A percentile compares a stretch with the other conserved stretches of the same genome.
phyloP scores from a whole-genome alignment of 2,888 invertebrate genomes.

The Hemistola chrysoprasaria region DNA sequence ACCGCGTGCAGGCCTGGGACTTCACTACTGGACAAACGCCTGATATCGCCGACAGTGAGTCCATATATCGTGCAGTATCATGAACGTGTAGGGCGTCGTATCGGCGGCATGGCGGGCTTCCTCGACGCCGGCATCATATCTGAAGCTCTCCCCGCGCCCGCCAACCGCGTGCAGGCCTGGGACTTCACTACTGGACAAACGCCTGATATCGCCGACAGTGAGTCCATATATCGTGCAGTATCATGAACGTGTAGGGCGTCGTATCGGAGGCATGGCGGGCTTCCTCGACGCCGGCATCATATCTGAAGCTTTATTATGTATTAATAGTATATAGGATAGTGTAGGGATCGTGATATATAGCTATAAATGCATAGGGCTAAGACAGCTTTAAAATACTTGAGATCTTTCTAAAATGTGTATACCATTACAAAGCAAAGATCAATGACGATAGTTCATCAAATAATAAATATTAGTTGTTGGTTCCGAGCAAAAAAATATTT shows the following conservation, averaged over 20 bases:
- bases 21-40: constrained; percentile 87
- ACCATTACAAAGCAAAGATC: too few species aligned
- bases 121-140: constrained; percentile 71
- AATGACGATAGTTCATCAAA: too few species aligned
- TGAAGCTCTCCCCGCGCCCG: constrained; percentile 83
- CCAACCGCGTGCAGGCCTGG: constrained; percentile 93
- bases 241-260: constrained; percentile 39
- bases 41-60: constrained; percentile 87
- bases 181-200: constrained; percentile 87
- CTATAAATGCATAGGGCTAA: too few species aligned
- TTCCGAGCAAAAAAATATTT: too few species aligned
- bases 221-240: constrained; percentile 40
- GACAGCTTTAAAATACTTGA: too few species aligned
- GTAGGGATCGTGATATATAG: too few species aligned
- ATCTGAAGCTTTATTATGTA: too few species aligned
- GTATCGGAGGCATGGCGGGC: constrained; percentile 64
- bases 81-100: constrained; percentile 44
- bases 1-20: constrained; percentile 93
- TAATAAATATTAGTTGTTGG: too few species aligned
- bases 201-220: constrained; percentile 89
- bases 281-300: constrained; percentile 68
- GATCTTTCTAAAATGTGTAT: too few species aligned
- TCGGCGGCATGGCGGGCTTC: constrained; percentile 64
- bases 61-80: constrained; percentile 22
- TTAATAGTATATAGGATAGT: too few species aligned